Conservation (phyloP, 2,113 vertebrate genomes). For the Polypterus bichir region DNA sequence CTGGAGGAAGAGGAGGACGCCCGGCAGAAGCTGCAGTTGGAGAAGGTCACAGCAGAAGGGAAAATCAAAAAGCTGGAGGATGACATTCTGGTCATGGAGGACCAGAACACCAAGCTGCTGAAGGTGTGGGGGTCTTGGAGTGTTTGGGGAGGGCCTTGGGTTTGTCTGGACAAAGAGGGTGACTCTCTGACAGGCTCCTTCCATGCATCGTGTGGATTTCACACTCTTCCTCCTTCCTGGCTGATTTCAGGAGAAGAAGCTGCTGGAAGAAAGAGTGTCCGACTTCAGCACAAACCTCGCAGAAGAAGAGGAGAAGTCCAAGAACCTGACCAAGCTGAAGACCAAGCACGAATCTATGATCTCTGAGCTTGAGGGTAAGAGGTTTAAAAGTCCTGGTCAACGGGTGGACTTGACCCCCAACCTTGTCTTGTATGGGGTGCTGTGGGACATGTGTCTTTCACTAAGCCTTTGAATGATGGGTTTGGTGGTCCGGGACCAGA, state of each 20-base stretch:
- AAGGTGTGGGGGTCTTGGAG: constrained; percentile 49
- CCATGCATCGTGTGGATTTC: no score
- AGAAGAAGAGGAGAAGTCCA: constrained; percentile 91
- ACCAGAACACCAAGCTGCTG: constrained; percentile 78
- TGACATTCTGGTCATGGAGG: constrained; percentile 76
- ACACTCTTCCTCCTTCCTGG: neutral
- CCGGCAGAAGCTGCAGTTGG: constrained; percentile 77
- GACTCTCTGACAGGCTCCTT: no score
- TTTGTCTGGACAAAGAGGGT: no score
- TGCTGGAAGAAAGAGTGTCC: constrained; percentile 75
- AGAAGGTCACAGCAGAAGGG: constrained; percentile 71
- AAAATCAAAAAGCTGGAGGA: constrained; percentile 91
- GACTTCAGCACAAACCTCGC: constrained; percentile 80
- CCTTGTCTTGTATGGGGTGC: no score
- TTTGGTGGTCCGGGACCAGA: no score
- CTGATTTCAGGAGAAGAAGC: constrained; percentile 65
- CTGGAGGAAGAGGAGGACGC: constrained; percentile 71
- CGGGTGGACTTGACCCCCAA: no score
- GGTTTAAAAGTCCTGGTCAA: neutral
- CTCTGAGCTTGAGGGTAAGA: constrained; percentile 79
- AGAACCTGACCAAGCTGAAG: constrained; percentile 86
- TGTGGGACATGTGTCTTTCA: no score
- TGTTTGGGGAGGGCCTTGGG: neutral
- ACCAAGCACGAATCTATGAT: constrained; percentile 93
- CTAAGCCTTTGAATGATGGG: no score